Conservation (phyloP, 2,113 vertebrate genomes). For the Sebastes schlegelii region DNA sequence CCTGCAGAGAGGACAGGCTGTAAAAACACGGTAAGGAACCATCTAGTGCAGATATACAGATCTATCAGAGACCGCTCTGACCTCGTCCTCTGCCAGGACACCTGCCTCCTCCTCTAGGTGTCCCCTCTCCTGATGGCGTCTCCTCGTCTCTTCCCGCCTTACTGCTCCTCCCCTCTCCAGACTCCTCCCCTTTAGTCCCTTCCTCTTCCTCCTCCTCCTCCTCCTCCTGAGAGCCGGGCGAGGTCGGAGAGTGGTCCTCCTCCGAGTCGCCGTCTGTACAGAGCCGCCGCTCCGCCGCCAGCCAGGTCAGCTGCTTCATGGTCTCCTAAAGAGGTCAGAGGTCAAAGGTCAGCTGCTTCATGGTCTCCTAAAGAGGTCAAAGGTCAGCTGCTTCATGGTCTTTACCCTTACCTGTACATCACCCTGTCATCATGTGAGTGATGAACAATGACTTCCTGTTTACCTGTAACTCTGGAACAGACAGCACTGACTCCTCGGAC, state of each 20-base stretch:
- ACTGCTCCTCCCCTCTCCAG: constrained; percentile 68
- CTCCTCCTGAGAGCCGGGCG: constrained; percentile 89
- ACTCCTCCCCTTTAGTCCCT: constrained; percentile 85
- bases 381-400: background rate
- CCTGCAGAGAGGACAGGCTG: constrained; percentile 73
- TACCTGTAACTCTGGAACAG: constrained; percentile 96
- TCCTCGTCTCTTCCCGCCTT: constrained; percentile 80
- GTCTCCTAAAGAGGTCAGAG: constrained; percentile 86
- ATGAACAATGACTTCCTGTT: too few relatives aligned
- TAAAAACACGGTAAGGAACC: too few relatives aligned
- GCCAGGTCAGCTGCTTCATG: constrained; percentile 97
- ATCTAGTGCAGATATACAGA: too few relatives aligned
- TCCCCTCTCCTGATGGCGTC: constrained; percentile 51
- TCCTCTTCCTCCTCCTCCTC: constrained; percentile 92
- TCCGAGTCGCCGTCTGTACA: constrained; percentile 95
- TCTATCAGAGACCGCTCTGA: constrained; percentile 22
- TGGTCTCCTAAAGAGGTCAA: background rate
- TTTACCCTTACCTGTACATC: too few relatives aligned
- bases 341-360: constrained; percentile 4
- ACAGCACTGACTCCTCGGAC: constrained; percentile 94
- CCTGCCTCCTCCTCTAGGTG: constrained; percentile 70
- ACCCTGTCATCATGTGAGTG: too few relatives aligned
- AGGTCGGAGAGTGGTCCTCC: constrained; percentile 94
- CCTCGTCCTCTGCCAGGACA: constrained; percentile 81
- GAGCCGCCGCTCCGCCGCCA: constrained; percentile 90